Base-by-base conservation (phyloP, 2,888 invertebrate species). In the Diaperis boleti region DNA sequence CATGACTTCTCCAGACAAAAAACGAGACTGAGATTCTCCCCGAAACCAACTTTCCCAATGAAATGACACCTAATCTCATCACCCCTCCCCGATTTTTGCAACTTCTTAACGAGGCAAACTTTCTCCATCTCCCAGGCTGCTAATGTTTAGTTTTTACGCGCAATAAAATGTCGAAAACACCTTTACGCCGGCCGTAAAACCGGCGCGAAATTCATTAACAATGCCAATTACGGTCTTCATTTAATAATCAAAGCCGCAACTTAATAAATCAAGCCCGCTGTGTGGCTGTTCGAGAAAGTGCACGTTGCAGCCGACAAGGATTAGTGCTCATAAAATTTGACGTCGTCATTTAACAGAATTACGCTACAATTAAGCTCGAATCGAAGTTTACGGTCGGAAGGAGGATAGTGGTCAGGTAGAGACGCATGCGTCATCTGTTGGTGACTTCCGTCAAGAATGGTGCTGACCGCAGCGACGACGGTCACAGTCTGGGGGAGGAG, bases 401-500 rank as follows among this genome's bases (percentile, higher is more conserved):
- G 64, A 56, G 49, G 62, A 66, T 64, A 72, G 70, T 73, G 74
- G 73, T 73, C 73, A 74, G 71, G 69, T 26, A 11, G 35, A 57
- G 13, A 47, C 60, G 45, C 59, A 63, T 42, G 63, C 62, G 55
- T 60, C 22, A 52, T 61, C 56, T 35, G 41, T 26, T 37, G 59
- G 45, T 62, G 68, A 75, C 72, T 74, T 76, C 35, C 61, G 63
- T 62, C 67, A 72, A 70, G 68, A 63, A 71, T 62, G 63, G 60
- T 22, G 62, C 65, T 64, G 56, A 61, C 63, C 59, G 50, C 35
- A 60, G 64, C 64, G 62, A 64, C 56, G 55, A 56, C 52, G 49
- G 17, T 73, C 74, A 74, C 74, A 72, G 69, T 74, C 74, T 75
- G 66, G 74, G 62, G 66, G 73, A 74, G 74, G 74, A 74, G 74